Conservation (phyloP, 2,888 invertebrate genomes). For the Platycheirus rosarum region DNA sequence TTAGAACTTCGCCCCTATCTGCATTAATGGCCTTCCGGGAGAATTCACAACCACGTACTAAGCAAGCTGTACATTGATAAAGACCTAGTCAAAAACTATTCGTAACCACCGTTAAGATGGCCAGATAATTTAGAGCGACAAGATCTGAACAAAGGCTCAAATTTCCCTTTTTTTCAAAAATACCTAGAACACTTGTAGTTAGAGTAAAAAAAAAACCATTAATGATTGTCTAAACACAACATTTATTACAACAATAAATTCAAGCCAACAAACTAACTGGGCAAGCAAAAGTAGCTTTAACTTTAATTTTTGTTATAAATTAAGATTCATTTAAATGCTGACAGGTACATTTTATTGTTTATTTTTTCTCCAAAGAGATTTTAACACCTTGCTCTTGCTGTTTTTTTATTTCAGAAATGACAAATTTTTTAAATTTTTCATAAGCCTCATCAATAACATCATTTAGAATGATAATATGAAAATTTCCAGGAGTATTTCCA, state of each 20-base stretch:
- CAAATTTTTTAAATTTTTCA: conserved; percentile 87
- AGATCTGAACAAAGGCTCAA: no score
- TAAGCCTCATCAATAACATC: conserved; percentile 92
- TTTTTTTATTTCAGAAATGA: conserved; percentile 85
- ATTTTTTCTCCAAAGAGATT: conserved; percentile 65
- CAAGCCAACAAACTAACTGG: background rate
- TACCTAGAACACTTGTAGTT: no score
- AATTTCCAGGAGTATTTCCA: conserved; percentile 90
- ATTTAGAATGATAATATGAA: conserved; percentile 92
- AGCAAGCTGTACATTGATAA: no score
- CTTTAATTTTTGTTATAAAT: background rate
- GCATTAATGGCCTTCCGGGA: no score
- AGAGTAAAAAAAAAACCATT: no score
- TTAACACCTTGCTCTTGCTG: conserved; percentile 84
- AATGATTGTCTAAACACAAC: background rate
- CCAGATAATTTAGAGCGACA: no score
- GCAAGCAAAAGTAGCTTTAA: conserved; percentile 21
- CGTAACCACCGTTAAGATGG: no score
- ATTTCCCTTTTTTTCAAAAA: no score
- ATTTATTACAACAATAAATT: conserved; percentile 36
- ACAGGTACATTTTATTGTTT: background rate
- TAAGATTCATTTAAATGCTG: conserved; percentile 20
- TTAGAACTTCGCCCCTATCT: no score
- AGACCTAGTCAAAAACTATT: no score
- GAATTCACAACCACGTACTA: no score